Base-by-base conservation (phyloP, 1,140 invertebrate species). In the Solenopsis invicta region DNA sequence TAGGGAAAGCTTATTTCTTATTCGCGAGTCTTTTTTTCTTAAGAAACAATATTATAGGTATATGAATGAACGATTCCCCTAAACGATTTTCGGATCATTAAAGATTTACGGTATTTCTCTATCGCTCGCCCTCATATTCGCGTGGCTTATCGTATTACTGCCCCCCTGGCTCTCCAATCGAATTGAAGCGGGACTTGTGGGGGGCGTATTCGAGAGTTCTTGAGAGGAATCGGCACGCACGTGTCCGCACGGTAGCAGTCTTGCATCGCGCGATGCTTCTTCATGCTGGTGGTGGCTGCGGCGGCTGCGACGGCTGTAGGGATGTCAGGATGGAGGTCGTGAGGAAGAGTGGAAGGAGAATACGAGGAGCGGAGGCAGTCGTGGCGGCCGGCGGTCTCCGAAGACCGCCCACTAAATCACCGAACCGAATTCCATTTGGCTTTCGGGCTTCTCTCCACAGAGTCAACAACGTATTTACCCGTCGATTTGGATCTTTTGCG, bases 391-490 rank as follows among this genome's bases (percentile, higher is more conserved):
- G 91, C 90, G 92, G 91, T 93, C 93, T 94, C 90, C 89, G 87
- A 88, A 93, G 89, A 90, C 89, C 92, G 93, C 93, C 93, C 93
- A 93, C 93, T 94, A 94, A 94, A 94, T 94, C 93, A 94, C 92
- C 92, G 92, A 87, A 92, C 92, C 91, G 93, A 94, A 94, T 94
- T 94, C 93, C 94, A 93, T 94, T 94, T 94, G 92, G 92, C 92
- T 93, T 92, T 94, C 87, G 91, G 92, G 87, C 91, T 91, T 85
- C 90, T 93, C 91, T 91, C 77, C 87, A 74, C 87, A 92, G 88
- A 94, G 92, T 94, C 94, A 94, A 94, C 93, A 94, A 94, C 94
- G 93, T 94, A 94, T 94, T 94, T 93, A 94, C 93, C 87, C 92
- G 91, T 94, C 92, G 93, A 94, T 94, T 94, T 94, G 91, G 92